Percentiles rank a stretch among this genome's conserved stretches.
Evolutionary conservation across 1,140 invertebrate genomes (phyloP).

Genomic region (Elysia chlorotica): DNA sequence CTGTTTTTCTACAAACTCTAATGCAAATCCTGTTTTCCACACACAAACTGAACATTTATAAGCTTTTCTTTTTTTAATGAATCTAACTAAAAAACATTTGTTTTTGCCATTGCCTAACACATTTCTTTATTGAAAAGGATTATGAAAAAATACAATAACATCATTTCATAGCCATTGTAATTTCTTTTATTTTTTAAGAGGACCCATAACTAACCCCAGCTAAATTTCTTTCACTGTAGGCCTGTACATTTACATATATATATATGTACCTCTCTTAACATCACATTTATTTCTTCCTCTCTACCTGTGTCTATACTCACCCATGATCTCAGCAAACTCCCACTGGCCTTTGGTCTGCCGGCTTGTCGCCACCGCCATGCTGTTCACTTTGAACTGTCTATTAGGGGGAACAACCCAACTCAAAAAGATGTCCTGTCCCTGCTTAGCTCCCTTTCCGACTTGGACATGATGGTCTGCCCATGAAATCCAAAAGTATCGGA

Average conservation of each 20-base stretch:
- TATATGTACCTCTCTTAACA: too few species aligned
- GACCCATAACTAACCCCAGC: too few species aligned
- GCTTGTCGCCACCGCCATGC: conserved; percentile 55
- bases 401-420: conserved; percentile 49
- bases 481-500: conserved; percentile 55
- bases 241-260: too few species aligned
- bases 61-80: too few species aligned
- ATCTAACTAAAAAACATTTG: background rate
- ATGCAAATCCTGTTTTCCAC: too few species aligned
- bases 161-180: too few species aligned
- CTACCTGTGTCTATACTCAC: conserved; percentile 33
- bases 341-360: conserved; percentile 49
- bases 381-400: conserved; percentile 52
- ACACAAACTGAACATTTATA: too few species aligned
- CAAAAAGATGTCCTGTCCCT: conserved; percentile 48
- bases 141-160: background rate
- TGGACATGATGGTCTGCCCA: conserved; percentile 47
- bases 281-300: too few species aligned
- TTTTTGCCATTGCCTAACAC: background rate
- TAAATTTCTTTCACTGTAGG: too few species aligned
- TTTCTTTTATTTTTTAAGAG: too few species aligned
- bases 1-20: too few species aligned
- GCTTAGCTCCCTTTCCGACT: conserved; percentile 52
- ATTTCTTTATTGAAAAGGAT: background rate
- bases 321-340: conserved; percentile 58